Evolutionary conservation across 1,140 invertebrate genomes (phyloP).

Genomic region (Cecropterus lyciades): DNA sequence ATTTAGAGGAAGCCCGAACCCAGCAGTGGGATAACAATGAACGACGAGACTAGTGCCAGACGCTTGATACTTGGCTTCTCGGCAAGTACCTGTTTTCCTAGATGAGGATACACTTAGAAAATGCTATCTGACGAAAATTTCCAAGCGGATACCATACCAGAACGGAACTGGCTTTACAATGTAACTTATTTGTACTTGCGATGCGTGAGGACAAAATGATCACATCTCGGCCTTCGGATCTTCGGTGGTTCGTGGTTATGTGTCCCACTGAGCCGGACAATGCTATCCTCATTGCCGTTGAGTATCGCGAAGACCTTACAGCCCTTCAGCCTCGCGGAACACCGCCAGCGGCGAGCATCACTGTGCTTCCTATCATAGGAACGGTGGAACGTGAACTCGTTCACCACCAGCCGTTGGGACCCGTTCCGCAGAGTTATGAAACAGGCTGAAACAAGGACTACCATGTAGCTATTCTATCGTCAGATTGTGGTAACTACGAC

Average conservation of each 20-base stretch:
- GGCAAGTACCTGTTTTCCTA: too few relatives aligned
- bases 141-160: too few relatives aligned
- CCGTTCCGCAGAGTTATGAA: constrained; percentile 26
- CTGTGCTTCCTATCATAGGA: constrained; percentile 35
- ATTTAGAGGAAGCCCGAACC: too few relatives aligned
- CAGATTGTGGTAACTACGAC: neutral
- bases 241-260: constrained; percentile 38
- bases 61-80: too few relatives aligned
- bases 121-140: too few relatives aligned
- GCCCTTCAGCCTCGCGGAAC: constrained; percentile 43
- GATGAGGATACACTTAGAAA: too few relatives aligned
- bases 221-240: constrained; percentile 21
- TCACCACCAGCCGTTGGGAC: constrained; percentile 36
- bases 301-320: constrained; percentile 41
- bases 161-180: too few relatives aligned
- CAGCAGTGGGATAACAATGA: too few relatives aligned
- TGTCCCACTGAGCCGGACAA: constrained; percentile 16
- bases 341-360: constrained; percentile 43
- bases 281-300: constrained; percentile 39
- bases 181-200: constrained; percentile 19
- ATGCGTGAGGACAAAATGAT: constrained; percentile 27
- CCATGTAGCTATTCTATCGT: neutral
- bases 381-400: constrained; percentile 43
- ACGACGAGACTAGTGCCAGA: too few relatives aligned
- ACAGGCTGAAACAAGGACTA: constrained; percentile 14